Evolutionary conservation across 2,113 vertebrate genomes (phyloP).

Genomic region (Dendrocopos noguchii): DNA sequence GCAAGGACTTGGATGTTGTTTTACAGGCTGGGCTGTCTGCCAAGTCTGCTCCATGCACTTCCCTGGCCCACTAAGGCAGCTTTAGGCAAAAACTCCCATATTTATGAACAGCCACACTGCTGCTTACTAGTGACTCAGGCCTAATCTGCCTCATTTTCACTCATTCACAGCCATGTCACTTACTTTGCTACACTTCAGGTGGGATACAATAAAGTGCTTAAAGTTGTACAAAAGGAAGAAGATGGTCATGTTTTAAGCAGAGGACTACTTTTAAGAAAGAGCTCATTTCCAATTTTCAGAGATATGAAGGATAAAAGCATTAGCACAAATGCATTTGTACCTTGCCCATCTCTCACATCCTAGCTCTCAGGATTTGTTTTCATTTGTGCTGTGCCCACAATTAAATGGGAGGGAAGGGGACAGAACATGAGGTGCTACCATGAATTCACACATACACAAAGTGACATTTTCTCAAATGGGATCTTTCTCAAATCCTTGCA

Average conservation of each 20-base stretch:
- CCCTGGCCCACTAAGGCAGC: conserved; percentile 78
- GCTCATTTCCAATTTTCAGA: not conserved
- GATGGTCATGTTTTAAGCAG: not conserved
- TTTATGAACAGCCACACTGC: conserved; percentile 69
- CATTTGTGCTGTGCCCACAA: not conserved
- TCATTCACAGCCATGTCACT: conserved; percentile 25
- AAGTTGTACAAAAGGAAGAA: not conserved
- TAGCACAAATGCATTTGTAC: not conserved
- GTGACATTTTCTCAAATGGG: not conserved
- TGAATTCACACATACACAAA: not conserved
- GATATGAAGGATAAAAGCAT: not conserved
- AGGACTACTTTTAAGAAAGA: not conserved
- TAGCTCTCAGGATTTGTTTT: not conserved
- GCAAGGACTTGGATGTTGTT: conserved; percentile 78
- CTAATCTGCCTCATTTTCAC: conserved; percentile 29
- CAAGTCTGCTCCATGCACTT: conserved; percentile 76
- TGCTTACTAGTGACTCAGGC: conserved; percentile 60
- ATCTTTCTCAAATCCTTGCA: not conserved
- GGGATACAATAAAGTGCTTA: not conserved
- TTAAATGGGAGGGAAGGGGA: not conserved
- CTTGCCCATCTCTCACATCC: not conserved
- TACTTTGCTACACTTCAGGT: conserved; percentile 1
- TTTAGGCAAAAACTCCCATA: conserved; percentile 74
- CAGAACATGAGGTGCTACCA: not conserved
- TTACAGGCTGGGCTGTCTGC: conserved; percentile 77